A percentile compares a stretch with the other conserved stretches of the same genome.
Evolutionary conservation across 2,888 invertebrate genomes (phyloP).

Genomic region (Teleiodes luculella): DNA sequence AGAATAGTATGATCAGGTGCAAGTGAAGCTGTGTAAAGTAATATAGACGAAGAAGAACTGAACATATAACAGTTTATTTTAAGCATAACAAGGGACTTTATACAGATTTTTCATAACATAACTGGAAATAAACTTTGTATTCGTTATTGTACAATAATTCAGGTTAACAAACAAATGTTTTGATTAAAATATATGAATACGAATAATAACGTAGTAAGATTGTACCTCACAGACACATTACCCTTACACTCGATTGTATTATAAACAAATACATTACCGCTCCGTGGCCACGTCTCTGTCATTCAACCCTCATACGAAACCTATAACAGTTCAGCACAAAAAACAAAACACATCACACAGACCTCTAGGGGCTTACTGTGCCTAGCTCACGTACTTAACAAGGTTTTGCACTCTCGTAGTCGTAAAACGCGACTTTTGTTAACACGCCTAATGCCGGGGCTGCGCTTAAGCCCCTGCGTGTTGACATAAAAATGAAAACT

Average conservation of each 20-base stretch:
- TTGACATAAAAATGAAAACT: neutral
- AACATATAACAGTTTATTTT: no score
- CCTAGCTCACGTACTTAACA: slow-evolving; percentile 30
- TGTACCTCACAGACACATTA: neutral
- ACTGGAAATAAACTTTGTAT: no score
- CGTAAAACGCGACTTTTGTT: slow-evolving; percentile 70
- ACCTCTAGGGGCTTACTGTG: slow-evolving; percentile 36
- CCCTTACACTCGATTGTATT: neutral
- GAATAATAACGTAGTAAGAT: no score
- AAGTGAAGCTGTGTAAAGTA: no score
- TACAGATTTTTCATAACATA: no score
- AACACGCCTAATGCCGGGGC: slow-evolving; percentile 56
- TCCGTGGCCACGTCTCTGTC: slow-evolving; percentile 1
- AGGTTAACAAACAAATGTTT: no score
- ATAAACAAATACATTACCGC: neutral
- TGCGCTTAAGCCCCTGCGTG: slow-evolving; percentile 45
- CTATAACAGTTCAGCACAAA: slow-evolving; percentile 1
- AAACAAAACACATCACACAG: slow-evolving; percentile 34
- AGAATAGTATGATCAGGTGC: no score
- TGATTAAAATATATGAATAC: no score
- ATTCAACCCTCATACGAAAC: slow-evolving; percentile 2
- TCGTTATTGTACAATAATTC: no score
- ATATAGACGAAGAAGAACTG: no score
- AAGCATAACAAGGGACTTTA: no score
- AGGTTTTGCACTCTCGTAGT: slow-evolving; percentile 59